Conservation (phyloP, 2,797 vertebrate species). For the Eurystomus glaucurus region DNA sequence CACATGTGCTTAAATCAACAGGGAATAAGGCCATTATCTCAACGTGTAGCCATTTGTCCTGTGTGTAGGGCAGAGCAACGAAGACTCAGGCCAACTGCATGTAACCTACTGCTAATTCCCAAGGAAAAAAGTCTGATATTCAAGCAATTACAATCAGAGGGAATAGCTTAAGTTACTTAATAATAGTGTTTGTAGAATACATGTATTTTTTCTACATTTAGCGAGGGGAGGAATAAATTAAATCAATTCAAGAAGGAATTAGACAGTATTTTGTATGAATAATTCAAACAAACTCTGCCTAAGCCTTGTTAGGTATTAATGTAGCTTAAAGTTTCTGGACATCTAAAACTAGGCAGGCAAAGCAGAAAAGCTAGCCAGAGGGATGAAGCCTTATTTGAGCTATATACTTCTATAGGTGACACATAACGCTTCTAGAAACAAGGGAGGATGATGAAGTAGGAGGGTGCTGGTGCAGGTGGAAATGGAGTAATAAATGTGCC, state of each 20-base stretch:
- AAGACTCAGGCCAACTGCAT: neutral
- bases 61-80: neutral
- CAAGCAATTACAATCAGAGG: neutral
- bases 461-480: neutral
- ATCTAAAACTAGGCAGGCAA: neutral
- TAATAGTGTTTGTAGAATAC: conserved; percentile 33
- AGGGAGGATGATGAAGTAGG: neutral
- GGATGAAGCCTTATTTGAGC: neutral
- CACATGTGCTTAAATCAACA: neutral
- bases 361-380: neutral
- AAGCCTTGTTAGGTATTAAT: neutral
- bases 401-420: neutral
- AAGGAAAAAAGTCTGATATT: neutral
- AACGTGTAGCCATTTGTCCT: neutral
- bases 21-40: neutral
- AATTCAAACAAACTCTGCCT: conserved; percentile 39
- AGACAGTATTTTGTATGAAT: conserved; percentile 56
- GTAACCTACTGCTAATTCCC: neutral
- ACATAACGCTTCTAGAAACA: neutral
- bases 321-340: conserved; percentile 2
- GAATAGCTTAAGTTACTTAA: conserved; percentile 46
- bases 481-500: neutral
- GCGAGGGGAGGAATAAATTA: conserved; percentile 66
- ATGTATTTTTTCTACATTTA: conserved; percentile 45
- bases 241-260: conserved; percentile 35